Percentiles rank a stretch among this genome's conserved stretches.
These are phyloP conservation scores for Lycopodina hypogea DNA, from an alignment of 37 sponge, comb jelly and placozoan species.

Conservation along the genomic window DNA sequence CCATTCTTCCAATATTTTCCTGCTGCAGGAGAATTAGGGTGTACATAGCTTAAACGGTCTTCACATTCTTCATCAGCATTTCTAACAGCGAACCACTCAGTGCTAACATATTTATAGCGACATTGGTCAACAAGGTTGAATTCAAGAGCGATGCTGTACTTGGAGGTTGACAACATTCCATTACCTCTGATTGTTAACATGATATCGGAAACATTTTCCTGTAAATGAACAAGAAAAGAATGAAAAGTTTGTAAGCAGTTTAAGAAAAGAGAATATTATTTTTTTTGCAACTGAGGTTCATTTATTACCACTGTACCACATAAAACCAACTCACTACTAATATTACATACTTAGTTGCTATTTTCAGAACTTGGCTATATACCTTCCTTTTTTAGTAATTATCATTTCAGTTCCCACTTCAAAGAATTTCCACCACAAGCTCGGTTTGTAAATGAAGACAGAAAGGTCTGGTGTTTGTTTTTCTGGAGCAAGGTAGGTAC, in stretches of 20 bases:
- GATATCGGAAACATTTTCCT: slow-evolving; percentile 93
- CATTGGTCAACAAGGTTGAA: slow-evolving; percentile 64
- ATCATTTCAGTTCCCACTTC: slow-evolving; percentile 86
- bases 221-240: not conserved
- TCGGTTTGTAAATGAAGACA: slow-evolving; percentile 52
- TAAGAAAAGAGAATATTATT: too few relatives aligned
- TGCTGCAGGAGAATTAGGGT: slow-evolving; percentile 70
- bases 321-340: too few relatives aligned
- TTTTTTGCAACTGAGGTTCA: too few relatives aligned
- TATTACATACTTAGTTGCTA: not conserved
- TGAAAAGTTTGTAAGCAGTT: too few relatives aligned
- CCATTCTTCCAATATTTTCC: slow-evolving; percentile 73
- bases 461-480: slow-evolving; percentile 1
- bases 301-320: too few relatives aligned
- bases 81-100: slow-evolving; percentile 76
- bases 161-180: slow-evolving; percentile 51
- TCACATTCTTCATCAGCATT: slow-evolving; percentile 65
- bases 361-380: not conserved
- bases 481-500: not conserved
- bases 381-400: slow-evolving; percentile 89
- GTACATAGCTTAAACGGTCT: slow-evolving; percentile 36
- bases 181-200: slow-evolving; percentile 56
- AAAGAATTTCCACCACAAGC: slow-evolving; percentile 81
- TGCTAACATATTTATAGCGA: slow-evolving; percentile 87
- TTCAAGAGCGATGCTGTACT: slow-evolving; percentile 68